A percentile compares a stretch with the other conserved stretches of the same genome.
Evolutionary conservation across 1,140 invertebrate species (phyloP).

Genomic region (Zaprionus gabonicus): DNA sequence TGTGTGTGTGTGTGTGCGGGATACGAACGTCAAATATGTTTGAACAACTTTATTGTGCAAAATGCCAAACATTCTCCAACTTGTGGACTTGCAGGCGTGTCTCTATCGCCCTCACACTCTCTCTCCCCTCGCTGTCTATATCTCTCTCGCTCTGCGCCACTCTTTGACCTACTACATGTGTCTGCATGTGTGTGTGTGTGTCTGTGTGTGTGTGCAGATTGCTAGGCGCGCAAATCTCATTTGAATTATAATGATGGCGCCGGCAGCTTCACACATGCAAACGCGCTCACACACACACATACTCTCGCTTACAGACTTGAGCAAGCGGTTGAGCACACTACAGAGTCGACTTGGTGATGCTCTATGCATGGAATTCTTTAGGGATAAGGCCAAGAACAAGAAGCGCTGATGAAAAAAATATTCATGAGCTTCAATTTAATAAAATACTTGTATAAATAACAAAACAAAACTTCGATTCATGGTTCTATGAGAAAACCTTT

Average conservation of each 20-base stretch:
- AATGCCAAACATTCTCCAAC: constrained; percentile 81
- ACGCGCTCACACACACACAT: constrained; percentile 26
- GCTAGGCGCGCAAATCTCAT: constrained; percentile 78
- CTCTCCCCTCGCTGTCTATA: constrained; percentile 1
- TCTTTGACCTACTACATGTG: constrained; percentile 19
- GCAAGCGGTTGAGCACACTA: not conserved
- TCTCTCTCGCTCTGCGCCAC: constrained; percentile 9
- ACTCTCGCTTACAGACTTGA: constrained; percentile 5
- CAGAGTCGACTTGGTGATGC: not conserved
- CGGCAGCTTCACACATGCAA: constrained; percentile 50
- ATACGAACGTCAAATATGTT: constrained; percentile 75
- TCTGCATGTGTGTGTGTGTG: constrained; percentile 10
- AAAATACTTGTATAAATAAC: no score
- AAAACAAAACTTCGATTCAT: not conserved
- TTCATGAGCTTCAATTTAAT: no score
- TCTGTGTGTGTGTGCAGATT: constrained; percentile 45
- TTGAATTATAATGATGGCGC: constrained; percentile 82
- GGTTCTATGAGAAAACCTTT: no score
- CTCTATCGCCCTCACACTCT: constrained; percentile 3
- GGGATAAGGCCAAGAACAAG: no score
- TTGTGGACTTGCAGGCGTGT: constrained; percentile 63
- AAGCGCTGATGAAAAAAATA: no score
- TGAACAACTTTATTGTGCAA: constrained; percentile 81
- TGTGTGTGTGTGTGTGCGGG: constrained; percentile 35
- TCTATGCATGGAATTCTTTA: not conserved